Evolutionary conservation across 2,888 invertebrate species (phyloP).

Genomic region (Odontocerum albicorne): DNA sequence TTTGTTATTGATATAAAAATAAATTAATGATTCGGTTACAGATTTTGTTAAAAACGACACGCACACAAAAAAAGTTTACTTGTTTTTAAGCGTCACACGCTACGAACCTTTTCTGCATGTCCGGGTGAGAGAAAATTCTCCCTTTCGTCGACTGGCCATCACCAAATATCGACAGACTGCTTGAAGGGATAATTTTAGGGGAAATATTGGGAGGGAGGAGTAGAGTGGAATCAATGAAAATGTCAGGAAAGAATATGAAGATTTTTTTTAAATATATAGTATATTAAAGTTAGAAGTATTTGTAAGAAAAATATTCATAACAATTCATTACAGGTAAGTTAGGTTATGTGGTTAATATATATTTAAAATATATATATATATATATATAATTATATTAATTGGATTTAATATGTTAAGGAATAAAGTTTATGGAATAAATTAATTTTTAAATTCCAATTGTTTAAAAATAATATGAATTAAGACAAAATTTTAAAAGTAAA

Average conservation of each 20-base stretch:
- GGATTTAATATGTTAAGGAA: background rate
- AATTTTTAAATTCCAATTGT: no score
- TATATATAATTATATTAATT: background rate
- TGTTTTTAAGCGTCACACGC: constrained; percentile 3
- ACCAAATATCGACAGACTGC: constrained; percentile 35
- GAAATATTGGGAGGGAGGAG: background rate
- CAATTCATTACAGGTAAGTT: background rate
- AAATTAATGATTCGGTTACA: no score
- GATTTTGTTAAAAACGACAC: background rate
- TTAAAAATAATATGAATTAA: no score
- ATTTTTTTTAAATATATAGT: no score
- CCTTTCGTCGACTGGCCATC: constrained; percentile 33
- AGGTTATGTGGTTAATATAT: background rate
- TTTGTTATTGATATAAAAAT: no score
- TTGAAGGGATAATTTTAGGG: constrained; percentile 6
- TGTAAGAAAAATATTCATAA: background rate
- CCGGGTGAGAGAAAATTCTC: constrained; percentile 36
- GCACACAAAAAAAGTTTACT: background rate
- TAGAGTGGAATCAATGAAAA: background rate
- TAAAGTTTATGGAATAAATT: no score
- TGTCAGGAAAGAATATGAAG: background rate
- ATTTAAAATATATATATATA: no score
- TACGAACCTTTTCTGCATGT: constrained; percentile 36
- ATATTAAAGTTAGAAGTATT: no score
- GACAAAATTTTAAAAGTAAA: no score